These are phyloP conservation scores for Atractosteus spatula DNA, from an alignment of 2,113 vertebrate genomes.

Conservation along the genomic window DNA sequence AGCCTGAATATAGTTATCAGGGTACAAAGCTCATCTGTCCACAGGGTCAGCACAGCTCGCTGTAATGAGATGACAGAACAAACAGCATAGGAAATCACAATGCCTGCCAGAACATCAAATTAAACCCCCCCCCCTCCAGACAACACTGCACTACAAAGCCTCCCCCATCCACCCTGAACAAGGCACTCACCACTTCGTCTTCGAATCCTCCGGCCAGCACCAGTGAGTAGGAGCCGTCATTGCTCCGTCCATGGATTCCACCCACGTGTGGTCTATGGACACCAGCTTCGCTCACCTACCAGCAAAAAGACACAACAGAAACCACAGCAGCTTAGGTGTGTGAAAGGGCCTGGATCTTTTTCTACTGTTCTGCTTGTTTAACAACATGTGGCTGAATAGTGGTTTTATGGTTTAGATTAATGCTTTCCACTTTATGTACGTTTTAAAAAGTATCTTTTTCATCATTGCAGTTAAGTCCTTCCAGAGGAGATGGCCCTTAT, in stretches of 20 bases:
- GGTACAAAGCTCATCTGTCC: background rate
- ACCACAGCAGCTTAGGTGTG: no score
- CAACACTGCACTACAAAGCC: background rate
- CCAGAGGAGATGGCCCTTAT: no score
- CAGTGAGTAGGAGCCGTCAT: slow-evolving; percentile 93
- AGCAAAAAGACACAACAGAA: slow-evolving; percentile 22
- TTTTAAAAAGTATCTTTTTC: no score
- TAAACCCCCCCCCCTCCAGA: background rate
- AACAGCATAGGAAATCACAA: slow-evolving; percentile 16
- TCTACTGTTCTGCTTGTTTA: no score
- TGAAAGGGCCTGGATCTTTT: no score
- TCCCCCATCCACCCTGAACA: slow-evolving; percentile 11
- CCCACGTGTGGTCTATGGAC: slow-evolving; percentile 96
- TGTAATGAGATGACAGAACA: slow-evolving; percentile 7
- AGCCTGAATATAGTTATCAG: background rate
- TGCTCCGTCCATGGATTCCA: slow-evolving; percentile 95
- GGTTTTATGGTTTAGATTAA: no score
- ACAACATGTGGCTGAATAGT: no score
- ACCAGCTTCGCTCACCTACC: slow-evolving; percentile 93
- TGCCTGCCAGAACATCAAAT: background rate
- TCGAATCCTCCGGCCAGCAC: slow-evolving; percentile 96
- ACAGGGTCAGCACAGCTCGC: background rate
- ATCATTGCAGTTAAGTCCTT: no score
- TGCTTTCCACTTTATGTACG: no score
- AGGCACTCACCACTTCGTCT: slow-evolving; percentile 92